Evolutionary conservation across 2,888 invertebrate species (phyloP), one percentile per base, ranked within the genome.

Genomic region (Andrena haemorrhoa): DNA sequence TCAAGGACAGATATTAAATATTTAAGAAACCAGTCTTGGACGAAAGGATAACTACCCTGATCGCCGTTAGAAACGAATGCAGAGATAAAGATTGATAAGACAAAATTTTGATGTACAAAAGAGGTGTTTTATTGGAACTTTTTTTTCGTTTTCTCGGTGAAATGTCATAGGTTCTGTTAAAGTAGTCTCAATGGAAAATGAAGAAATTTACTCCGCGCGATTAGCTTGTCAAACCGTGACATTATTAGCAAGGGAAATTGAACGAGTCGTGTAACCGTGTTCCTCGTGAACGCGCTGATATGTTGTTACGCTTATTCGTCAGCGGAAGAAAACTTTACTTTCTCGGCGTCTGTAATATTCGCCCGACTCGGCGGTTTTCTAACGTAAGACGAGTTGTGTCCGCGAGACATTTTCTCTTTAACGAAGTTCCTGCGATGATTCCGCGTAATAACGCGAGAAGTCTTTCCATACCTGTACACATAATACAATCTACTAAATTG

Each of bases 81-180:
- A 78, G 73, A 79, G 65, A 74, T 71, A 51, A 26, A 56, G 77
- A 85, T 80, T 77, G 64, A 81, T 61, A 82, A 84, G 75, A 76
- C 75, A 23, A 80, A 66, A 75, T 58, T 80, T 79, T 64, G 83
- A 85, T 83, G 85, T 89, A 88, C 85, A 88, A 89, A 89, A 88
- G 75, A 89, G 64, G 70, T 85, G 56, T 85, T 87, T 87, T 86
- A 84, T 86, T 84, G 79, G 61, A 71, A 78, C 70, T 35, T 53
- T 53, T 82, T 78, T 68, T 74, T 60, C 26, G 74, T 82, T 78
- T 68, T 68, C 78, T 74, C 49, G 69, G 64, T 75, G 82, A 83
- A 82, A 63, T 72, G 47, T 85, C 76, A 65, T 68, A 75, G 71
- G 60, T 83, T 83, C 41, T 76, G 61, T 82, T 56, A 41, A 69